These are phyloP conservation scores for Zenarchopterus dispar DNA, from an alignment of 2,797 vertebrate genomes.

Conservation along the genomic window DNA sequence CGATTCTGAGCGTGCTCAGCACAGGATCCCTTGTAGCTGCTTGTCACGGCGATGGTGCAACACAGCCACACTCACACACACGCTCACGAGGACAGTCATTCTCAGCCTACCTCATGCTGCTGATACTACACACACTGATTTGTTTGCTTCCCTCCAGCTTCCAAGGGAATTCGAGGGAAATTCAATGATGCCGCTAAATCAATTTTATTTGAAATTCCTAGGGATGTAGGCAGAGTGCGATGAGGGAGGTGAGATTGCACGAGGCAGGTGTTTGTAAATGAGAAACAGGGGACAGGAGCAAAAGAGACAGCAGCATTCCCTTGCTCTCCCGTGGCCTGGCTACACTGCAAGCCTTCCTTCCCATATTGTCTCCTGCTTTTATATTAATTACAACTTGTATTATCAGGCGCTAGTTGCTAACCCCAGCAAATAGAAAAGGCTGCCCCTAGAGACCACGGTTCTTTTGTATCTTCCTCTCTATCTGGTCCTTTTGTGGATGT, in stretches of 20 bases:
- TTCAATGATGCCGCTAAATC: conserved; percentile 88
- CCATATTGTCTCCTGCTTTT: conserved; percentile 98
- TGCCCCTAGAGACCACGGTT: conserved; percentile 90
- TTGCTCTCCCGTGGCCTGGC: conserved; percentile 90
- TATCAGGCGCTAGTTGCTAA: conserved; percentile 95
- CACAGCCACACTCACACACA: conserved; percentile 26
- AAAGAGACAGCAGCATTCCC: conserved; percentile 61
- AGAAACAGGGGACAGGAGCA: conserved; percentile 85
- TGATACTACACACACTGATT: conserved; percentile 58
- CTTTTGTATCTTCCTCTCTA: conserved; percentile 93
- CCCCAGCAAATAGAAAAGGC: conserved; percentile 95
- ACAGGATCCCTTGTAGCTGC: conserved; percentile 54
- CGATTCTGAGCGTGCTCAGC: conserved; percentile 67
- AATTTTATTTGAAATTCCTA: conserved; percentile 88
- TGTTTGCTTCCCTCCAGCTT: conserved; percentile 59
- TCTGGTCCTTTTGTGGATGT: conserved; percentile 88
- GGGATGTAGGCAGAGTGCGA: conserved; percentile 78
- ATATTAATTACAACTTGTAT: conserved; percentile 99
- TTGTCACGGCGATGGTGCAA: background rate
- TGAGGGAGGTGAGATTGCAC: conserved; percentile 75
- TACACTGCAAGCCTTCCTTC: conserved; percentile 84
- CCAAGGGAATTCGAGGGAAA: conserved; percentile 88
- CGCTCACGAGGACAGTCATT: conserved; percentile 17
- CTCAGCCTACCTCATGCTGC: conserved; percentile 54
- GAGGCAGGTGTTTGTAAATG: conserved; percentile 89